These are phyloP conservation scores for Drosophila subpulchrella DNA, from an alignment of 1,140 invertebrate species.

Conservation along the genomic window DNA sequence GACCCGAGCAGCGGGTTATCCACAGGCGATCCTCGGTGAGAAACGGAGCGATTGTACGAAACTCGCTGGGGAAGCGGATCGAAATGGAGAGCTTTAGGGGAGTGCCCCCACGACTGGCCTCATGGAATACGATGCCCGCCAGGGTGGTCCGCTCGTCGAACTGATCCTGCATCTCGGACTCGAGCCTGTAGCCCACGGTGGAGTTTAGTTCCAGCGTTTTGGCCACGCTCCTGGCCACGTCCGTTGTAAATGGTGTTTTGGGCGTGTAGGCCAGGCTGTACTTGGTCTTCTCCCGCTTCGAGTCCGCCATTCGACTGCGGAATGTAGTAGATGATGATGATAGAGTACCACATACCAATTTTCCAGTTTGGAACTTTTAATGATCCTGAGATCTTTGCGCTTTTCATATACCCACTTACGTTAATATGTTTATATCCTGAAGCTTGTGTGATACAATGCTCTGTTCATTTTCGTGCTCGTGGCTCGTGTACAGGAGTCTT, in stretches of 20 bases:
- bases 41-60: conserved; percentile 56
- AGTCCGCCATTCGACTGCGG: conserved; percentile 31
- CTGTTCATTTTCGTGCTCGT: conserved; percentile 17
- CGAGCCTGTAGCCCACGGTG: conserved; percentile 5
- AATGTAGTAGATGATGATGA: background rate
- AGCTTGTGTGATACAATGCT: conserved; percentile 46
- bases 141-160: conserved; percentile 65
- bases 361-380: background rate
- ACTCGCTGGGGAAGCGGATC: conserved; percentile 69
- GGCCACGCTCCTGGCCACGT: conserved; percentile 26
- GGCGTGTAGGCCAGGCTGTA: conserved; percentile 52
- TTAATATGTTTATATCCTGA: conserved; percentile 49
- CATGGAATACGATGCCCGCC: conserved; percentile 47
- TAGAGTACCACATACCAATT: background rate
- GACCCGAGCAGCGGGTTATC: conserved; percentile 68
- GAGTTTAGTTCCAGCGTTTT: conserved; percentile 41
- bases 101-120: background rate
- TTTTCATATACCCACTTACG: conserved; percentile 42
- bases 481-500: conserved; percentile 34
- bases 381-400: background rate
- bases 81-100: conserved; percentile 40
- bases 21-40: conserved; percentile 66
- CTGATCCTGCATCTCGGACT: conserved; percentile 39
- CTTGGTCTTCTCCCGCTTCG: conserved; percentile 60
- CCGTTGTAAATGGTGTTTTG: conserved; percentile 8